Conservation (phyloP, 2,888 invertebrate genomes). For the Mimachlamys varia region DNA sequence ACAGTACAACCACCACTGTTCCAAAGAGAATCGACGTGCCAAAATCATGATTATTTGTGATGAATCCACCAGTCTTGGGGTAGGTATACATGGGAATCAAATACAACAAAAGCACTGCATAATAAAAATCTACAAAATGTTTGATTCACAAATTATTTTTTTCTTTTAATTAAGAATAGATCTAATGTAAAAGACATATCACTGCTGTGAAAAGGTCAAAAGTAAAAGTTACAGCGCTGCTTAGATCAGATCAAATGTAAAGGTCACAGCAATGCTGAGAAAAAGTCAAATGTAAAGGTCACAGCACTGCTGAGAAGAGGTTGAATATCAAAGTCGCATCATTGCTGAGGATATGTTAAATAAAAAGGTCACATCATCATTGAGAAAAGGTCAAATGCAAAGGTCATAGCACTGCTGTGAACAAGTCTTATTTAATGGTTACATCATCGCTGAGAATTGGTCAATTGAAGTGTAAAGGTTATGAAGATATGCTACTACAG, state of each 20-base stretch:
- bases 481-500: too few species aligned
- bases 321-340: background rate
- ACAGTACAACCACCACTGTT: conserved; percentile 62
- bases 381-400: too few species aligned
- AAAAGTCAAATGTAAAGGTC: background rate
- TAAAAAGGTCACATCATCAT: too few species aligned
- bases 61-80: conserved; percentile 40
- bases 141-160: too few species aligned
- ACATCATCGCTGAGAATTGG: too few species aligned
- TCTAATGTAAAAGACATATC: background rate
- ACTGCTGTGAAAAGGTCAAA: background rate
- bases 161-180: background rate
- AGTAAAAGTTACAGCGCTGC: background rate
- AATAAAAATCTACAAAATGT: too few species aligned
- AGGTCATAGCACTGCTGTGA: too few species aligned
- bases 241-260: background rate
- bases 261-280: background rate
- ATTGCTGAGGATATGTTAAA: background rate
- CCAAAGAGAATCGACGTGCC: conserved; percentile 41
- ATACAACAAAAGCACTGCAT: background rate
- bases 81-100: conserved; percentile 33
- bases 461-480: too few species aligned
- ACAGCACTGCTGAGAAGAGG: background rate
- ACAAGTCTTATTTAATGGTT: too few species aligned
- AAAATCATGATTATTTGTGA: conserved; percentile 51